Conservation (phyloP, 2,113 vertebrate species). For the Varanus salvator region DNA sequence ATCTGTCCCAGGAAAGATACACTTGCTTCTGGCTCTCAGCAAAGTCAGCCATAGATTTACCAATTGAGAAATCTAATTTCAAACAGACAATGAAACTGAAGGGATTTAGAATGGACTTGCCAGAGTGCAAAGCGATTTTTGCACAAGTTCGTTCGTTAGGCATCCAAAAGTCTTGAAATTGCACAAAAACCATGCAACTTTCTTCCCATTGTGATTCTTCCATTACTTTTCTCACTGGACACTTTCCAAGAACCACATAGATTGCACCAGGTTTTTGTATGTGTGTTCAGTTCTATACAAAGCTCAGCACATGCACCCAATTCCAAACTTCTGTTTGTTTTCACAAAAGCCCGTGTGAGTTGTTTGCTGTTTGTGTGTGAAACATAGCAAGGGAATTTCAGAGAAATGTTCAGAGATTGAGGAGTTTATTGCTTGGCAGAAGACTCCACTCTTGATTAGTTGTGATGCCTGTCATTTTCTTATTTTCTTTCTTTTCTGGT, state of each 20-base stretch:
- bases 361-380: too few species aligned
- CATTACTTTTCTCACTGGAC: background rate
- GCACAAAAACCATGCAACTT: background rate
- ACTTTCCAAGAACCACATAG: background rate
- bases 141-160: background rate
- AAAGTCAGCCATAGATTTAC: conserved; percentile 2
- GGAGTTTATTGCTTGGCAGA: too few species aligned
- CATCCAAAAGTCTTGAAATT: background rate
- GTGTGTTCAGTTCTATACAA: too few species aligned
- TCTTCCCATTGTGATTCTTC: background rate
- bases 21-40: background rate
- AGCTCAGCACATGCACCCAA: too few species aligned
- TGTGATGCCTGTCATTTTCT: too few species aligned
- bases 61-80: conserved; percentile 12
- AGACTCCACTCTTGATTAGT: too few species aligned
- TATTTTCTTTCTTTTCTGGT: too few species aligned
- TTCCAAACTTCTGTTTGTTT: too few species aligned
- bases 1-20: background rate
- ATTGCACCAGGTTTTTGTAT: background rate
- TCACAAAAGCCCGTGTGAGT: too few species aligned
- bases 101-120: background rate
- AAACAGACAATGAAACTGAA: background rate
- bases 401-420: too few species aligned
- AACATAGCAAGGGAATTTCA: too few species aligned
- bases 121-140: background rate